Percentiles rank a stretch among this genome's conserved stretches.
phyloP scores from a whole-genome alignment of 92 coral and sea anemone species.

The Siderastrea radians region DNA sequence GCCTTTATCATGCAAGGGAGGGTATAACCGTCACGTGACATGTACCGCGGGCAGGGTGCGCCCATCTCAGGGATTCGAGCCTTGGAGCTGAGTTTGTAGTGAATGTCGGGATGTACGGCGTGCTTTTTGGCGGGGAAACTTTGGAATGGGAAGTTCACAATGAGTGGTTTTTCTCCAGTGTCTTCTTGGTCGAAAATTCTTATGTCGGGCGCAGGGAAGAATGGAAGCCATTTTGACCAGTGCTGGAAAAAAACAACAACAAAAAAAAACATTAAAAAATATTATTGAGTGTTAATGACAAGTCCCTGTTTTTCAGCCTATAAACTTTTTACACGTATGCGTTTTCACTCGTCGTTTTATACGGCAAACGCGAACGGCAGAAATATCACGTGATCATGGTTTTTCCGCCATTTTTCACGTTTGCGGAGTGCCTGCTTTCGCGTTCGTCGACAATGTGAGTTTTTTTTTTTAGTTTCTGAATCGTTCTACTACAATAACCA shows the following conservation, averaged over 20 bases:
- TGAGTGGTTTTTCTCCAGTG: constrained; percentile 68
- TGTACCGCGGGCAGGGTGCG: constrained; percentile 74
- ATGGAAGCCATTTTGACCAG: constrained; percentile 85
- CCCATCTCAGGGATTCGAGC: constrained; percentile 87
- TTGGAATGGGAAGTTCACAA: constrained; percentile 80
- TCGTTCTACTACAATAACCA: too few species aligned
- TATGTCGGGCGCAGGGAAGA: constrained; percentile 72
- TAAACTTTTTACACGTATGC: neutral
- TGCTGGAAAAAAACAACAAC: constrained; percentile 52
- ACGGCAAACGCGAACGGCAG: too few species aligned
- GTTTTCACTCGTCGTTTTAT: too few species aligned
- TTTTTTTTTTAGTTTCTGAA: too few species aligned
- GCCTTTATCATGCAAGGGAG: constrained; percentile 92
- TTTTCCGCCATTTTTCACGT: too few species aligned
- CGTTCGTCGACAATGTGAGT: too few species aligned
- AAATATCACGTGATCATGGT: too few species aligned
- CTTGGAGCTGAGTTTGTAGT: constrained; percentile 82
- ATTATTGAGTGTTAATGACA: too few species aligned
- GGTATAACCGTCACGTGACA: constrained; percentile 80
- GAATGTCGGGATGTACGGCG: constrained; percentile 86
- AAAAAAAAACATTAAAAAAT: neutral
- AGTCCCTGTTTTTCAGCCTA: neutral
- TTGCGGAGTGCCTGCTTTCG: too few species aligned
- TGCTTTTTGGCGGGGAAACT: constrained; percentile 82
- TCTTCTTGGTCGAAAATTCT: constrained; percentile 58